Conservation (phyloP, 2,888 invertebrate genomes). For the Tenthredo distinguenda region DNA sequence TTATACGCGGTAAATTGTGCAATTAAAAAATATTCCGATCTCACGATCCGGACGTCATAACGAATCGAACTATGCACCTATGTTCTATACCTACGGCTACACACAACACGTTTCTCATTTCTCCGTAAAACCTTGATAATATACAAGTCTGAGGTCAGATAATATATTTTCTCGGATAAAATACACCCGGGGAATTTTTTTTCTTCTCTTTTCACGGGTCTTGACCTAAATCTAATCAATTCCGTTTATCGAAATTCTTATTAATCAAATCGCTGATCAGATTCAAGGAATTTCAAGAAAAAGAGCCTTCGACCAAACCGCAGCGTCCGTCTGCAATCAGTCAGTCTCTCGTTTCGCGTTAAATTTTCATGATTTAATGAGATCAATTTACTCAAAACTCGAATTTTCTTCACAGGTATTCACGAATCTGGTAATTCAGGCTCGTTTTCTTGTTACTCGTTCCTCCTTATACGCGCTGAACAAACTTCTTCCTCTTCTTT, state of each 20-base stretch:
- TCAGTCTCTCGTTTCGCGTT: background rate
- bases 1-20: background rate
- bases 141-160: background rate
- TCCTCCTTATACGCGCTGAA: background rate
- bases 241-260: background rate
- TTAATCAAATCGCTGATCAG: background rate
- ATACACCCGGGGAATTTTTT: background rate
- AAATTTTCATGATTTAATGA: background rate
- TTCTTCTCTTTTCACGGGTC: background rate
- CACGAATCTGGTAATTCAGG: background rate
- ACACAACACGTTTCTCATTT: background rate
- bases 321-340: background rate
- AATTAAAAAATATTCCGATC: background rate
- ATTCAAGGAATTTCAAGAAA: background rate
- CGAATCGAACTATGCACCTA: background rate
- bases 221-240: background rate
- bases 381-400: background rate
- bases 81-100: background rate
- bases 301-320: background rate
- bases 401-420: background rate
- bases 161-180: background rate
- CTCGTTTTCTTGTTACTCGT: background rate
- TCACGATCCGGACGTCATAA: background rate
- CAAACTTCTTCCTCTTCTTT: background rate
- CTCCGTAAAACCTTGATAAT: slow-evolving; percentile 4